Conservation (phyloP, 92 coral and sea anemone species). For the Diadumene lineata region DNA sequence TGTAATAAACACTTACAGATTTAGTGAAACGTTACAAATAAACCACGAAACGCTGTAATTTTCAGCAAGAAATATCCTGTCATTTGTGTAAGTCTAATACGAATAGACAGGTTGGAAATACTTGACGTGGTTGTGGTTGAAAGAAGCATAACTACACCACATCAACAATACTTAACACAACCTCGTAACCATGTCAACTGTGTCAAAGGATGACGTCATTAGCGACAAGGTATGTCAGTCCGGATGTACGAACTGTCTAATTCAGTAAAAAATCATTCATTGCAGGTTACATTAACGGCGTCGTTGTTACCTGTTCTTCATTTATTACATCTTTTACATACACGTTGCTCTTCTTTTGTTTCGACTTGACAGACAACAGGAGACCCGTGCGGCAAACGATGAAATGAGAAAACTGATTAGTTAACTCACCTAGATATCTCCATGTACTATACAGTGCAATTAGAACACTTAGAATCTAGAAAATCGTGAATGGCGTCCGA, state of each 20-base stretch:
- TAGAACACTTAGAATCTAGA: background rate
- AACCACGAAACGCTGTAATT: background rate
- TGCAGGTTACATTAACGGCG: slow-evolving; percentile 3
- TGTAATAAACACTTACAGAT: background rate
- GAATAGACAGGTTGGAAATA: background rate
- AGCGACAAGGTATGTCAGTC: slow-evolving; percentile 12
- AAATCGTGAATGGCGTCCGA: background rate
- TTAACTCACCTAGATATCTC: slow-evolving; percentile 4
- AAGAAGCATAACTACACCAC: background rate
- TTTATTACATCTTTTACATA: background rate
- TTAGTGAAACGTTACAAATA: background rate
- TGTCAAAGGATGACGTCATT: slow-evolving; percentile 35
- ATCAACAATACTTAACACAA: slow-evolving; percentile 16
- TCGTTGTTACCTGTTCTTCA: background rate
- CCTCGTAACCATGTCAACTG: slow-evolving; percentile 19
- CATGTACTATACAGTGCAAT: no score
- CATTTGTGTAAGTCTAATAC: background rate
- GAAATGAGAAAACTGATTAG: slow-evolving; percentile 3
- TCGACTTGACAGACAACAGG: background rate
- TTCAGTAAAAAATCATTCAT: slow-evolving; percentile 5
- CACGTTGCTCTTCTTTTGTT: slow-evolving; percentile 1
- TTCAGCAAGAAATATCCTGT: background rate
- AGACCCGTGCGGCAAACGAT: background rate
- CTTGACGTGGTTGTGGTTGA: slow-evolving; percentile 27
- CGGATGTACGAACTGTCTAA: background rate